Evolutionary conservation across 1,140 invertebrate species (phyloP).

Genomic region (Eumeta japonica): DNA sequence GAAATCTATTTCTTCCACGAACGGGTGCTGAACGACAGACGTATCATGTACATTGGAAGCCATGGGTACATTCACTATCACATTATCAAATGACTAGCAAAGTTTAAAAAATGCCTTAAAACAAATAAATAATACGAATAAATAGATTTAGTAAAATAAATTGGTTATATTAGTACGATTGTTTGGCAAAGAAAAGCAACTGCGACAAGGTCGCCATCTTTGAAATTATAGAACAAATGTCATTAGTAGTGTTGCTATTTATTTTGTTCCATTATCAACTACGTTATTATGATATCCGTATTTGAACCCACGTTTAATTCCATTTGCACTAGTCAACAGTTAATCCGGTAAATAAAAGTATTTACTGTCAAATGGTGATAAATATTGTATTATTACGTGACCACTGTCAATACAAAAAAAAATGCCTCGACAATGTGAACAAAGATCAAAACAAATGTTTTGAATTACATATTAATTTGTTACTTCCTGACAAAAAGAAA

Average conservation of each 20-base stretch:
- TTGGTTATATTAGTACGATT: conserved; percentile 45
- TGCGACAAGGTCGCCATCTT: conserved; percentile 55
- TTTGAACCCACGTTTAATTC: too few relatives aligned
- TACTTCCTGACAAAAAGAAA: too few relatives aligned
- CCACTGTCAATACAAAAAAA: too few relatives aligned
- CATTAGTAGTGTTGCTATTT: conserved; percentile 12
- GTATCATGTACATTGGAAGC: conserved; percentile 53
- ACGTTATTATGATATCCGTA: too few relatives aligned
- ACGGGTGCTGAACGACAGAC: conserved; percentile 46
- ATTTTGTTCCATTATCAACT: neutral
- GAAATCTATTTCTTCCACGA: conserved; percentile 57
- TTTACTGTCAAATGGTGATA: too few relatives aligned
- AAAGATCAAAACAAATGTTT: too few relatives aligned
- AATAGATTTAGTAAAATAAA: conserved; percentile 46
- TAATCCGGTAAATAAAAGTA: too few relatives aligned
- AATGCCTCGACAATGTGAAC: too few relatives aligned
- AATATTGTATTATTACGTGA: too few relatives aligned
- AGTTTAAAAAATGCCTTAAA: conserved; percentile 18
- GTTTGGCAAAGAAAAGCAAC: conserved; percentile 54
- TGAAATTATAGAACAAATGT: conserved; percentile 47
- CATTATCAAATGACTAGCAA: conserved; percentile 48
- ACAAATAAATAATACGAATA: too few relatives aligned
- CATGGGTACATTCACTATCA: conserved; percentile 52
- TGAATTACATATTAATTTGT: too few relatives aligned
- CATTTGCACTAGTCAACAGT: too few relatives aligned